Percentiles rank a stretch among this genome's conserved stretches.
Conservation (phyloP, 2,888 invertebrate genomes). For the Harpalus rubripes region DNA sequence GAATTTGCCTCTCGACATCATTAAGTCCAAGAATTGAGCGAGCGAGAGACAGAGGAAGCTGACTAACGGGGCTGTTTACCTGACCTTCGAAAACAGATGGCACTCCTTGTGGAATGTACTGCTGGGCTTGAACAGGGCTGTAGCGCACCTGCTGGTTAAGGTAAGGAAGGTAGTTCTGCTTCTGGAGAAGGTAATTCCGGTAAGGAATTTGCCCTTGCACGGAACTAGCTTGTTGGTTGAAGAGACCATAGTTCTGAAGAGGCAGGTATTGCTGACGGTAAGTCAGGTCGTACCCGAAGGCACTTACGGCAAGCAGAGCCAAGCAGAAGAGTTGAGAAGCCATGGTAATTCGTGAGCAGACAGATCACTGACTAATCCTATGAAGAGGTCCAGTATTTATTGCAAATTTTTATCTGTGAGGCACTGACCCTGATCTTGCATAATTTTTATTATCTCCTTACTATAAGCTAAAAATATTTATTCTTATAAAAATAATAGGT, state of each 20-base stretch:
- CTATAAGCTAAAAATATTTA: neutral
- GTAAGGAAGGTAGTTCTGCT: neutral
- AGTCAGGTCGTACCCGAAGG: neutral
- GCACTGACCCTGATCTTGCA: neutral
- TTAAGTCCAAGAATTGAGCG: no score
- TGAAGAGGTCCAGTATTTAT: neutral
- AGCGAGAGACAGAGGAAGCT: no score
- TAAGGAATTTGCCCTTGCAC: slow-evolving; percentile 5
- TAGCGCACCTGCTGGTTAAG: neutral
- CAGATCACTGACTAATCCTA: neutral
- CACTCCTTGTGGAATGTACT: no score
- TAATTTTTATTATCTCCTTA: neutral
- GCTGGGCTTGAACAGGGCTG: neutral
- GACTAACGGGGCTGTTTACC: neutral
- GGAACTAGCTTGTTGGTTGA: neutral
- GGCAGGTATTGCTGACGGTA: slow-evolving; percentile 8
- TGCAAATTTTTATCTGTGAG: neutral
- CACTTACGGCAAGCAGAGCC: slow-evolving; percentile 5
- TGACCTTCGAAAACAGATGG: neutral
- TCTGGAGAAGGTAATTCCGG: neutral
- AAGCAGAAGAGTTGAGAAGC: neutral
- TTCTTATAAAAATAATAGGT: neutral
- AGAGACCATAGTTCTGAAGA: neutral
- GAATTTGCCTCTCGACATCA: no score
- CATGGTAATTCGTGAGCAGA: neutral